These are phyloP conservation scores for Zaprionus taronus DNA, from an alignment of 1,140 invertebrate genomes.

Conservation along the genomic window DNA sequence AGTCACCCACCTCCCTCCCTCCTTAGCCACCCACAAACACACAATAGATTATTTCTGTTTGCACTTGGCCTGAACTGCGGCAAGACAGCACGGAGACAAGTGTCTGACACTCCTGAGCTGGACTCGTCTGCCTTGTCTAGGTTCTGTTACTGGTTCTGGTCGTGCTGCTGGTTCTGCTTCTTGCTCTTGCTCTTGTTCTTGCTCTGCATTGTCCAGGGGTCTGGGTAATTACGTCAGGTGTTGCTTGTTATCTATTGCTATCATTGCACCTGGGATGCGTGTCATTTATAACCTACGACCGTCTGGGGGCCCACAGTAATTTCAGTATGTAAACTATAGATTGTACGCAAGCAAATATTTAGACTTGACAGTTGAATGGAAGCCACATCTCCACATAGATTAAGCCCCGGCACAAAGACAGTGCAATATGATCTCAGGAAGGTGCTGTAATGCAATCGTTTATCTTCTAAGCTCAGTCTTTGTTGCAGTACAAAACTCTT, in stretches of 20 bases:
- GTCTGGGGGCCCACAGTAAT: background rate
- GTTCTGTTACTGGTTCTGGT: background rate
- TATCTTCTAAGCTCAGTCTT: background rate
- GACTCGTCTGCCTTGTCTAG: background rate
- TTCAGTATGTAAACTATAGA: conserved; percentile 8
- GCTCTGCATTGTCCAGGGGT: background rate
- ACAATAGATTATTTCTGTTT: conserved; percentile 68
- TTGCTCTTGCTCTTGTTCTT: background rate
- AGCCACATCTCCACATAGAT: background rate
- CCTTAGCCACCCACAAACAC: background rate
- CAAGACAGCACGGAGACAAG: conserved; percentile 8
- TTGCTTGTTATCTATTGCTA: conserved; percentile 75
- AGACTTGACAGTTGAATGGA: conserved; percentile 19
- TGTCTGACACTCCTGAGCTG: background rate
- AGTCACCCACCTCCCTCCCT: background rate
- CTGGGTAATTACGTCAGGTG: conserved; percentile 60
- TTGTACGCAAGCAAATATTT: conserved; percentile 33
- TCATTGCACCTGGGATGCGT: conserved; percentile 54
- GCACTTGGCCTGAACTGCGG: conserved; percentile 38
- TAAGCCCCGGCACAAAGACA: background rate
- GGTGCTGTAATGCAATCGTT: too few species aligned
- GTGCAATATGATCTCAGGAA: background rate
- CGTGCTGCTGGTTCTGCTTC: background rate
- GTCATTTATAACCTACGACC: conserved; percentile 45
- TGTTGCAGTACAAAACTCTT: background rate